Evolutionary conservation across 1,140 invertebrate genomes (phyloP), one percentile per base, ranked within the genome.

Genomic region (Leptestheria dahalacensis): DNA sequence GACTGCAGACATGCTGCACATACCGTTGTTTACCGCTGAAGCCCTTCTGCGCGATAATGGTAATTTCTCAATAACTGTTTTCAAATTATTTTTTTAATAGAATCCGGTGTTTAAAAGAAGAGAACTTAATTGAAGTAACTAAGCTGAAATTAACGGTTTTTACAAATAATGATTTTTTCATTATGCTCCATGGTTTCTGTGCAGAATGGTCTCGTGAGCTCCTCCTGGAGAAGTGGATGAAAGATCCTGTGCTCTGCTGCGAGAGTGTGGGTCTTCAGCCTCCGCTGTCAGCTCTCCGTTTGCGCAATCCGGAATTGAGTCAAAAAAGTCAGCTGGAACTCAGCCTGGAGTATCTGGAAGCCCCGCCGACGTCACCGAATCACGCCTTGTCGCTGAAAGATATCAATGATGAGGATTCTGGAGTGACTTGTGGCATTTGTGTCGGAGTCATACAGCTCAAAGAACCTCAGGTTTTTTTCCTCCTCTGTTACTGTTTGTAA

Each of bases 1-100:
- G 69, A 85, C 83, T 12, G 81, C 82, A 21, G 82, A 85, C 69
- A 85, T 85, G 82, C 72, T 86, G 11, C 80, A 82, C 66, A 78
- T 85, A 41, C 81, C 82, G 2, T 70, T 85, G 12, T 85, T 85
- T 68, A 84, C 82, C 50, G 83, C 83, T 15, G 83, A 86, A 71
- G 82, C 81, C 51, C 68, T 86, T 20, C 72, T 86, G 12, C 70
- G 82, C 64, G 80, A 83, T 66, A 79, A 84, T 71, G 82, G 83
- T 83, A 72, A 66, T 64, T 62, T 26, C 3, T 25, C 18, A 18
- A 0, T 55, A 23, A 18, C 51, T 11, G n/a, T 61, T 62, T 15
- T 12, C 48, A 15, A 26, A 15, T 2, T 61, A n/a, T n/a, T n/a
- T n/a, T n/a, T n/a, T n/a, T n/a, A n/a, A n/a, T n/a, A 9, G 61